Evolutionary conservation across 1,140 invertebrate genomes (phyloP), one percentile per base, ranked within the genome.

Genomic region (Drosophila guanche): DNA sequence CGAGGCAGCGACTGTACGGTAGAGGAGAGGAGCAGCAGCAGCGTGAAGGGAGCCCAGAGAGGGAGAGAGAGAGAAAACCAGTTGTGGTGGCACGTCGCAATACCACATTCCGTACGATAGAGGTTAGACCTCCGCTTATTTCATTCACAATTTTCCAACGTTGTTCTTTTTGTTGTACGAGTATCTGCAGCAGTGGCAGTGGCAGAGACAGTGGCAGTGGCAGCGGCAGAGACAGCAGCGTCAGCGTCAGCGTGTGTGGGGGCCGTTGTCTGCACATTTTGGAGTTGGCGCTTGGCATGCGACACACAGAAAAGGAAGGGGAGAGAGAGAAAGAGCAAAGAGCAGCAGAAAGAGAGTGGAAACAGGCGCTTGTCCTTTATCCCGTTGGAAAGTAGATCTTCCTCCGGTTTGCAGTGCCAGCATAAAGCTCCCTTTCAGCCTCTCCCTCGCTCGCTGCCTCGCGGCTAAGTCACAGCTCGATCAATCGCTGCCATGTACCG

Each of bases 101-200:
- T 73, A 85, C 79, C 75, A 76, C 81, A 88, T 86, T 81, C 83
- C 83, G 79, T 54, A 33, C 74, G 47, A 86, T 86, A 86, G 81
- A 86, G 77, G 69, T 88, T 81, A 71, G 72, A 76, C 67, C 77
- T 80, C 77, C 65, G 65, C 65, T 66, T 70, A 78, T 78, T 86
- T 86, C 81, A 86, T 86, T 86, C 83, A 86, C 83, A 81, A 88
- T 83, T 86, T 86, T 66, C 54, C 50, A 42, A 48, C 33, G 23
- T 60, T 55, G 76, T 22, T 47, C 46, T 45, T 46, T 59, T 33
- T 47, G 41, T 10, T 29, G 51, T 23, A 20, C 16, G 16, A 20
- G 16, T 20, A 25, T 60, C 43, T 67, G 61, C 52, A 27, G 48
- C 40, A 22, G 22, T 48, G 54, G 43, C 68, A 45, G 37, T 52